Evolutionary conservation across 2,113 vertebrate species (phyloP).

Genomic region (Hippocampus guttulatus): DNA sequence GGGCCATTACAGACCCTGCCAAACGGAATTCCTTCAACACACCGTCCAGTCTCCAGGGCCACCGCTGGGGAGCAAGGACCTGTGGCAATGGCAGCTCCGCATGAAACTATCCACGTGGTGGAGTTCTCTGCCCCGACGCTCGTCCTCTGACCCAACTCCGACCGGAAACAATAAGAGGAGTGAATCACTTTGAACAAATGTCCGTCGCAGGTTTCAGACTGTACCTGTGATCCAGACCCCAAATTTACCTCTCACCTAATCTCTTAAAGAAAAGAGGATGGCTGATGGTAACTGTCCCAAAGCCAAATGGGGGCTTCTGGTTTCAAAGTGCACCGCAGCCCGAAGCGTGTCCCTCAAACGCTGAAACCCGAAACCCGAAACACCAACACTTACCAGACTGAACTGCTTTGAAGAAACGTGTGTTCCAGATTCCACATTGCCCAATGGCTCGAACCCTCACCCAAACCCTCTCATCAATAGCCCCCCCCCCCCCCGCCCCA

Average conservation of each 20-base stretch:
- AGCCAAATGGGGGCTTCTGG: too few relatives aligned
- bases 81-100: too few relatives aligned
- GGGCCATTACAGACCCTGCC: neutral
- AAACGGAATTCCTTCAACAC: neutral
- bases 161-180: neutral
- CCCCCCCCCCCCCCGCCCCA: neutral
- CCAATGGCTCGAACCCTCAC: too few relatives aligned
- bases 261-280: too few relatives aligned
- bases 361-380: neutral
- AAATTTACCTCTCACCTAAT: too few relatives aligned
- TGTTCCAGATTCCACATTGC: neutral
- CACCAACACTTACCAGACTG: neutral
- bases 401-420: neutral
- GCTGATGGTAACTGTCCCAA: too few relatives aligned
- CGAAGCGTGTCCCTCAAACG: neutral
- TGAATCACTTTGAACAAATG: neutral
- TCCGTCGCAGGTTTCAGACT: neutral
- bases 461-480: too few relatives aligned
- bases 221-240: neutral
- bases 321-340: neutral
- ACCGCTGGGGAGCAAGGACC: too few relatives aligned
- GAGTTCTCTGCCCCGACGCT: neutral
- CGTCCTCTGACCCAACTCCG: neutral
- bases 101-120: neutral
- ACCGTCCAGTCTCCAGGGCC: neutral